phyloP scores from a whole-genome alignment of 2,797 vertebrate genomes.

The Ciconia nigra region DNA sequence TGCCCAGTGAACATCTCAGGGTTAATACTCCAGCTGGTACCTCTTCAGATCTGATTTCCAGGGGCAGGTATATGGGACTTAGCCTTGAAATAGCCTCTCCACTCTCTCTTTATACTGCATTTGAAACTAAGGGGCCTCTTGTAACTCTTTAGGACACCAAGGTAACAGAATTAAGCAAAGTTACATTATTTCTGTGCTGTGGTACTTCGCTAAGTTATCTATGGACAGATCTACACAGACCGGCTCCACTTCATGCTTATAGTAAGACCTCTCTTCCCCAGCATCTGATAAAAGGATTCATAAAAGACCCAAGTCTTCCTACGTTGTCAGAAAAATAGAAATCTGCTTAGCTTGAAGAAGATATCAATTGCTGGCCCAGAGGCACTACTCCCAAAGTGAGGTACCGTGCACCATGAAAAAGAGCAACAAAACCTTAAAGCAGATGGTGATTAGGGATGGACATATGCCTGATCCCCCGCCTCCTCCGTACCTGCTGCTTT shows the following conservation, averaged over 20 bases:
- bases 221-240: not conserved
- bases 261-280: not conserved
- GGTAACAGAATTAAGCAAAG: not conserved
- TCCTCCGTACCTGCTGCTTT: accelerated
- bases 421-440: not conserved
- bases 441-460: not conserved
- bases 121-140: not conserved
- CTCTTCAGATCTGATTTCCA: not conserved
- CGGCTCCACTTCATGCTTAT: not conserved
- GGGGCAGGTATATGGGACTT: not conserved
- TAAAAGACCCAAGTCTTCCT: not conserved
- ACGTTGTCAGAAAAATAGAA: not conserved
- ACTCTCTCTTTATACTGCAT: not conserved
- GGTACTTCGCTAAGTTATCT: not conserved
- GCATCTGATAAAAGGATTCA: not conserved
- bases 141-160: not conserved
- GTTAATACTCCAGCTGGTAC: not conserved
- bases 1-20: not conserved
- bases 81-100: not conserved
- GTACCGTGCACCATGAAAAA: not conserved
- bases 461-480: not conserved
- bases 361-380: not conserved
- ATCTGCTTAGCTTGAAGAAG: not conserved
- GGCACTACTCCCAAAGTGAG: not conserved
- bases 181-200: not conserved